Base-by-base conservation (phyloP, 1,140 invertebrate genomes). In the Pseudobourletiella spinata region DNA sequence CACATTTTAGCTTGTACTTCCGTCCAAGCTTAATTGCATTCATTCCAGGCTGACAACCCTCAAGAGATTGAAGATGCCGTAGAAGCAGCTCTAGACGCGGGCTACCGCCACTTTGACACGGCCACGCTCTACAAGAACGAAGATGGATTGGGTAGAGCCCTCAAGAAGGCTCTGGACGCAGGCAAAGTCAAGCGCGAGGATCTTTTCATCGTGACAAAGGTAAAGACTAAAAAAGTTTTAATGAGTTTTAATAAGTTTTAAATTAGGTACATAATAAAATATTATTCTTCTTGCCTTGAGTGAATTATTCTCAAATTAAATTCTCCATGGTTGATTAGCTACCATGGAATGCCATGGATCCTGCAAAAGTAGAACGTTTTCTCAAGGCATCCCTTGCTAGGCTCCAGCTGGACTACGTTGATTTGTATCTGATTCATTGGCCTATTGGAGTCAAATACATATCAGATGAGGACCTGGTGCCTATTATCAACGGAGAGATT, bases 61-160 rank as follows among this genome's bases (percentile, higher is more conserved):
- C 81, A 84, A 71, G 84, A 87, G 73, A 80, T 89, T 60, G 84
- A 87, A 74, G 70, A 71, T 18, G 84, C 83, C 26, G 77, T 91
- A 0, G 80, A 82, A 48, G 75, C 76, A 56, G 88, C 83, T 20
- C 70, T 86, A 20, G 73, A 82, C 24, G 73, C 65, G 67, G 83
- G 86, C 14, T 89, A 88, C 70, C 79, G 85, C 28, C 88, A 88
- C 66, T 88, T 91, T 58, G 88, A 91, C 72, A 88, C 86, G 16
- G 88, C 88, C 29, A 84, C 84, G 65, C 83, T 85, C 73, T 91
- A 91, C 71, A 80, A 83, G 63, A 93, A 91, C 73, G 89, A 92
- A 75, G 79, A 82, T 63, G 81, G 82, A 8, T 88, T 92, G 70
- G 89, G 89, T 18, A 80, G 79, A 48, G 84, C 85, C 43, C 75